Conservation (phyloP, 2,113 vertebrate species). For the Isurus oxyrinchus region DNA sequence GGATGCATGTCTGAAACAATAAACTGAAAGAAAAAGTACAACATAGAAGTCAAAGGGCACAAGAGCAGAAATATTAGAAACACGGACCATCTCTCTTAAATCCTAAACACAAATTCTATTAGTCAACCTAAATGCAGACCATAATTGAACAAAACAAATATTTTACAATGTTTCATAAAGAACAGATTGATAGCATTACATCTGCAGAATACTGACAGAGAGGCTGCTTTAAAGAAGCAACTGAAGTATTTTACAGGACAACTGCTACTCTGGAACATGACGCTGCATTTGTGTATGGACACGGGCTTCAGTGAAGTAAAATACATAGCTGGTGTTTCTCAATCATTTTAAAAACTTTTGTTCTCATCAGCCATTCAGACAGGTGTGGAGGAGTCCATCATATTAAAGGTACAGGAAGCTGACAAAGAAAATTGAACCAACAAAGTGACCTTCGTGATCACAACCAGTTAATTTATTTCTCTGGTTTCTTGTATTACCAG, state of each 20-base stretch:
- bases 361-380: background rate
- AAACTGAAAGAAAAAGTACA: conserved; percentile 3
- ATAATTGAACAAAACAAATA: conserved; percentile 27
- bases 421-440: background rate
- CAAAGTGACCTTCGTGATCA: background rate
- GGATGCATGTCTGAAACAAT: conserved; percentile 30
- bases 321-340: background rate
- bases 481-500: background rate
- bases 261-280: background rate
- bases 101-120: conserved; percentile 15
- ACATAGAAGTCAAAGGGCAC: background rate
- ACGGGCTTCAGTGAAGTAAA: background rate
- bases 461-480: background rate
- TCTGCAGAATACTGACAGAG: background rate
- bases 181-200: background rate
- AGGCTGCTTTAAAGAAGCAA: background rate
- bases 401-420: background rate
- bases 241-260: background rate
- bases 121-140: background rate
- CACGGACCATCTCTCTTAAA: background rate
- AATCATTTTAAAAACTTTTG: background rate
- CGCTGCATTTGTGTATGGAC: background rate
- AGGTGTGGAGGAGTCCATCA: background rate
- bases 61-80: conserved; percentile 16
- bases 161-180: conserved; percentile 32